Base-by-base conservation (phyloP, 1,140 invertebrate genomes). In the Papilio glaucus region DNA sequence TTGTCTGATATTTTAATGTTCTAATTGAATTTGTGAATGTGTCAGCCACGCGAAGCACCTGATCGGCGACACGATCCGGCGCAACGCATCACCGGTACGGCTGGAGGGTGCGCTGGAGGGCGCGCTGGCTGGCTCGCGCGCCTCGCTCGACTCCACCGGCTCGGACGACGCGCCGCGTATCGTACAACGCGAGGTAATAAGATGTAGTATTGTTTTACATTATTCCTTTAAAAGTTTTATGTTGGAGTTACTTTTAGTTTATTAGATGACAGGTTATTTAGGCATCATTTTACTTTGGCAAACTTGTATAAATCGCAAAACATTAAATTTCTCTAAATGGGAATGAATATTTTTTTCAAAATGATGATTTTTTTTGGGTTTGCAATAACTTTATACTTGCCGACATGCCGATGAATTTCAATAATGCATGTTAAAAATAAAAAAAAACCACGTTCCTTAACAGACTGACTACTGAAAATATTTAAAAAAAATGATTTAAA, bases 11-110 rank as follows among this genome's bases (percentile, higher is more conserved):
- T 2, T 6, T 33, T 33, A 6, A 33, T 33, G 42, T 6, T 45
- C 15, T 45, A 15, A 45, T 13, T 45, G n/a, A 8, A 45, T 15
- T 13, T 41, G 13, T 15, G n/a, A 9, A 39, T 13, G 39, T 41
- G 4, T 26, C 80, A 98, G 97, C 81, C 96, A 97, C 89, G 97
- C 98, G 15, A 98, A 97, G 89, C 96, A 97, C 90, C 92, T 98
- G 82, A 98, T 98, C 84, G 97, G 98, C 90, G 97, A 98, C 86
- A 98, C 97, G 49, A 98, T 98, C 74, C 95, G 97, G 80, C 95
- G 97, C 85, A 98, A 98, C 94, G 97, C 97, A 73, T 98, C 97
- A 29, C 98, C 98, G 57, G 96, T 98, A 71, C 94, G 97, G 82
- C 88, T 96, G 70, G 95, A 96, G 77, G 94, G 93, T 86, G 79